These are phyloP conservation scores for Acanthis flammea DNA, from an alignment of 2,797 vertebrate genomes.

Conservation along the genomic window DNA sequence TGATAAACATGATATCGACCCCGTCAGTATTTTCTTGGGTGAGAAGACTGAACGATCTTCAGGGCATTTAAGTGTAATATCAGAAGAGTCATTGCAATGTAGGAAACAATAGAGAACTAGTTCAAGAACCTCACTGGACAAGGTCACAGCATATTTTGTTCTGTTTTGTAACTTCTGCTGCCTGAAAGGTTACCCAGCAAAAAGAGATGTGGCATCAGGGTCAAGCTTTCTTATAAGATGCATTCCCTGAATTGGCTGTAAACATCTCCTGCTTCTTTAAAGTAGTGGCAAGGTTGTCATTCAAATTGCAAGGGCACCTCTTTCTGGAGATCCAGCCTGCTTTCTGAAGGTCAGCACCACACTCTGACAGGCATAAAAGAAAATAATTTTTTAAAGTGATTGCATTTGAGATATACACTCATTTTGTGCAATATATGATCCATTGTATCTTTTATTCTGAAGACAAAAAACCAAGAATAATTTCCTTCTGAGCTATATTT, in stretches of 20 bases:
- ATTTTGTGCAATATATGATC: background rate
- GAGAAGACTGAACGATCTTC: background rate
- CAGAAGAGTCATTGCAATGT: background rate
- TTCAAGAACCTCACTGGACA: background rate
- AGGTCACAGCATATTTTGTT: background rate
- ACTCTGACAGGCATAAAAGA: background rate
- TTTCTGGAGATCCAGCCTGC: background rate
- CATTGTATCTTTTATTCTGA: background rate
- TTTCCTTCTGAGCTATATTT: background rate
- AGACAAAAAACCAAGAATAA: background rate
- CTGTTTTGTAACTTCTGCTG: background rate
- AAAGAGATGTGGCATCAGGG: background rate
- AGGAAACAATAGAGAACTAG: background rate
- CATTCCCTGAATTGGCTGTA: background rate
- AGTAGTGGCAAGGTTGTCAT: background rate
- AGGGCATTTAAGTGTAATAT: background rate
- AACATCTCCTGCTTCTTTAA: background rate
- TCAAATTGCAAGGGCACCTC: background rate
- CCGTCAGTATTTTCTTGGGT: background rate
- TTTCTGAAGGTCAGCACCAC: background rate
- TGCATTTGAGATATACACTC: background rate
- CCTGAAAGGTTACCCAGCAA: background rate
- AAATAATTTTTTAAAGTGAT: background rate
- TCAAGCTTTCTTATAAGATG: background rate
- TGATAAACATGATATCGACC: background rate